phyloP scores from a whole-genome alignment of 2,113 vertebrate genomes.

The Eudyptes chrysolophus region DNA sequence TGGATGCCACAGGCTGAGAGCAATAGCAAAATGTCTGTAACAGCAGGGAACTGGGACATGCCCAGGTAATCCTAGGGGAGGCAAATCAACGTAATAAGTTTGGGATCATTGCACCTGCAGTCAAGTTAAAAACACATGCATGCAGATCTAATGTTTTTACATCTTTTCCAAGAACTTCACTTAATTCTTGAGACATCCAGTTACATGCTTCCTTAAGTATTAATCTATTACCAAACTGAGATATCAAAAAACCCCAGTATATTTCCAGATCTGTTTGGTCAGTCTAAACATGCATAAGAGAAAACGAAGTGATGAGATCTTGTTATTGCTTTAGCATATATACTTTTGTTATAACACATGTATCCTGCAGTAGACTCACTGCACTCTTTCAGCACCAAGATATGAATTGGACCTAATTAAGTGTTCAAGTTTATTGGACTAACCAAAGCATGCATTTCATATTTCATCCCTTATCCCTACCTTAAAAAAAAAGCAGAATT shows the following conservation, averaged over 20 bases:
- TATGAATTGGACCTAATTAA: neutral
- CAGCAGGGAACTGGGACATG: neutral
- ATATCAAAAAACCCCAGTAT: neutral
- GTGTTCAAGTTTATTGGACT: neutral
- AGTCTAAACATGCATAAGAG: neutral
- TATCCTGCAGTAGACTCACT: neutral
- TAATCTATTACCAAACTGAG: neutral
- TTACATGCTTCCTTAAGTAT: neutral
- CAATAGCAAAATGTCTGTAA: neutral
- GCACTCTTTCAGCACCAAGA: neutral
- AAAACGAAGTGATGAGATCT: neutral
- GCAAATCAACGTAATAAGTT: neutral
- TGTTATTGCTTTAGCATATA: neutral
- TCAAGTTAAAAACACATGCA: neutral
- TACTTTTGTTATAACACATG: fast-evolving
- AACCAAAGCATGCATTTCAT: neutral
- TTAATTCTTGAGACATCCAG: neutral
- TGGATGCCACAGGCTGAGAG: neutral
- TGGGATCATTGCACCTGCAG: neutral
- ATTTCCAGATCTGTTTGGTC: neutral
- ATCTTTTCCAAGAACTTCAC: neutral
- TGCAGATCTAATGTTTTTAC: neutral
- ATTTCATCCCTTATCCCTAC: neutral
- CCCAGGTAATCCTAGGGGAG: neutral
- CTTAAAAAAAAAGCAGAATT: neutral